Evolutionary conservation across 2,113 vertebrate species (phyloP).

Genomic region (Plectropomus leopardus): DNA sequence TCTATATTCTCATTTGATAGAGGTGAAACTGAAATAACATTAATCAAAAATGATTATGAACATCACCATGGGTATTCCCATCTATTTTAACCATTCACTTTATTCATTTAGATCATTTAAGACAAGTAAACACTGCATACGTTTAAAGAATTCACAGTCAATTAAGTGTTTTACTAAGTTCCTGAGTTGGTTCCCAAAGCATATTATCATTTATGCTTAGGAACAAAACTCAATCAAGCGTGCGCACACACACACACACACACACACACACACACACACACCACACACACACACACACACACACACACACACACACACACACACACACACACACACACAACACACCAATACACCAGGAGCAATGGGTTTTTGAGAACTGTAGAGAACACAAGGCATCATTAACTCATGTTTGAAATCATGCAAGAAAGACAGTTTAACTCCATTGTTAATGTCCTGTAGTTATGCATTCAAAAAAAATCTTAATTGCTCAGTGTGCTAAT

Average conservation of each 20-base stretch:
- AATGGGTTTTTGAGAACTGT: conserved; percentile 1
- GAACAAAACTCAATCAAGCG: conserved; percentile 12
- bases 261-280: neutral
- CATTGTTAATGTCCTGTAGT: conserved; percentile 30
- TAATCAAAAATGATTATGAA: conserved; percentile 16
- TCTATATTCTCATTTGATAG: conserved; percentile 4
- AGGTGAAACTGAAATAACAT: conserved; percentile 13
- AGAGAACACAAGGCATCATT: conserved; percentile 4
- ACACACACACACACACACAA: neutral
- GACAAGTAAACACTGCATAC: neutral
- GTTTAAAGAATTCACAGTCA: conserved; percentile 25
- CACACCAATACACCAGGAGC: conserved; percentile 4
- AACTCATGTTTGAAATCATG: conserved; percentile 29
- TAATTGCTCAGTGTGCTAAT: conserved; percentile 44
- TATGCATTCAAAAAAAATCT: conserved; percentile 31
- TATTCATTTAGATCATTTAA: conserved; percentile 23
- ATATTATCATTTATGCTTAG: conserved; percentile 14
- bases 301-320: neutral
- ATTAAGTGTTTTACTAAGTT: conserved; percentile 33
- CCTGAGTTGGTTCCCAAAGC: neutral
- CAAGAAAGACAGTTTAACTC: conserved; percentile 35
- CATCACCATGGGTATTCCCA: neutral
- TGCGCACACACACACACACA: no score
- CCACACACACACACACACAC: neutral
- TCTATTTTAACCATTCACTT: conserved; percentile 12